Conservation (phyloP, 2,113 vertebrate species). For the Lycaon pictus region DNA sequence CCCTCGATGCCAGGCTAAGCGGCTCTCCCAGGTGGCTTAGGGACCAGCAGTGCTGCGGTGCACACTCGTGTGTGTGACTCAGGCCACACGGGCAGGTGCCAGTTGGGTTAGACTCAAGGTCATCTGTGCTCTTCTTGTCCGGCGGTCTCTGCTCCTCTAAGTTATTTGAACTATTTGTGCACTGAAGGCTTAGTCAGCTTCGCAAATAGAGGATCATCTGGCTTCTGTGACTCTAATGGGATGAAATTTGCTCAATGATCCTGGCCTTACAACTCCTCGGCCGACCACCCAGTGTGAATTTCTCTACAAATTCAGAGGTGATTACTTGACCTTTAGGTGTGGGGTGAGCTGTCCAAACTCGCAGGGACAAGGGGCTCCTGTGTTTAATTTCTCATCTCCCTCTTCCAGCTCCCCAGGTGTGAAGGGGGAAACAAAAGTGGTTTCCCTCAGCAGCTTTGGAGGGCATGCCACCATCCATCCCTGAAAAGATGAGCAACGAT, state of each 20-base stretch:
- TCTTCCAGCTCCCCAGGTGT: not conserved
- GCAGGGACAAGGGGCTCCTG: not conserved
- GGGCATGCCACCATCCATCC: not conserved
- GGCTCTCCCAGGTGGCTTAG: not conserved
- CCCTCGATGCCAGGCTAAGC: not conserved
- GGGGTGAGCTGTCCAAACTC: not conserved
- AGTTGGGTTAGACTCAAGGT: not conserved
- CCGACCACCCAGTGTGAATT: slow-evolving; percentile 33
- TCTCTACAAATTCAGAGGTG: not conserved
- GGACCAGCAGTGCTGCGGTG: not conserved
- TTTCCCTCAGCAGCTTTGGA: not conserved
- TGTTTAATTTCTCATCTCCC: not conserved
- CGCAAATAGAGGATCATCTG: not conserved
- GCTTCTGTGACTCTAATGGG: slow-evolving; percentile 32
- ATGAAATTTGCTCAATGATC: slow-evolving; percentile 52
- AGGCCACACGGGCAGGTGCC: not conserved
- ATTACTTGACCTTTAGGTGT: slow-evolving; percentile 36
- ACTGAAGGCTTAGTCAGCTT: not conserved
- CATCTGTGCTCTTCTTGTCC: not conserved
- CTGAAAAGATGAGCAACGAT: not conserved
- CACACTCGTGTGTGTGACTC: not conserved
- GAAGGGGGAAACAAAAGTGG: not conserved
- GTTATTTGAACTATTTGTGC: slow-evolving; percentile 31
- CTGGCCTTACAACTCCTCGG: slow-evolving; percentile 39
- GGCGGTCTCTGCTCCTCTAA: not conserved